Percentiles rank a stretch among this genome's conserved stretches.
Conservation (phyloP, 1,140 invertebrate genomes). For the Tribolium castaneum region DNA sequence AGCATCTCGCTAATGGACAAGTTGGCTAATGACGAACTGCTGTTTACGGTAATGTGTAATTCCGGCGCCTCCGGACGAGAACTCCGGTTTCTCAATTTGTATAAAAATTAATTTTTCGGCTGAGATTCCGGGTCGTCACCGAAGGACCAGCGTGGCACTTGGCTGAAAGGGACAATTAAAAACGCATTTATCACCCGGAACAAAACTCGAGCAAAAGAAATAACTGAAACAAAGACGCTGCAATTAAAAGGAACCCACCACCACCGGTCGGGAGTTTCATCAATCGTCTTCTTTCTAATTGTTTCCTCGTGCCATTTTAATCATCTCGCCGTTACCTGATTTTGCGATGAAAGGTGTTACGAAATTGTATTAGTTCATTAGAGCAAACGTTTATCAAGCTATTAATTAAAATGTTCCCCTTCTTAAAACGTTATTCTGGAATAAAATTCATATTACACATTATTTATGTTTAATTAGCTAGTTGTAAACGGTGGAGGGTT, state of each 20-base stretch:
- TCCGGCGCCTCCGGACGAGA: constrained; percentile 47
- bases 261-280: neutral
- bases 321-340: constrained; percentile 22
- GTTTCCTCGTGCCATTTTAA: constrained; percentile 24
- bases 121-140: constrained; percentile 1
- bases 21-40: constrained; percentile 57
- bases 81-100: constrained; percentile 16
- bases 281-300: constrained; percentile 22
- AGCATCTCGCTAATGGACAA: constrained; percentile 57
- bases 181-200: constrained; percentile 47
- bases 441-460: constrained; percentile 22
- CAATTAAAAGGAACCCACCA: constrained; percentile 37
- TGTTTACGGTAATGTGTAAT: constrained; percentile 58
- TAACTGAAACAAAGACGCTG: constrained; percentile 28
- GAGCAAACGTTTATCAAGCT: constrained; percentile 20
- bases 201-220: constrained; percentile 37
- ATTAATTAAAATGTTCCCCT: constrained; percentile 19
- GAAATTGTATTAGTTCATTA: constrained; percentile 22
- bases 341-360: constrained; percentile 12
- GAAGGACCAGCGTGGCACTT: neutral
- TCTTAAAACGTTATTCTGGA: neutral
- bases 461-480: constrained; percentile 29
- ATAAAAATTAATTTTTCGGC: constrained; percentile 14
- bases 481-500: neutral
- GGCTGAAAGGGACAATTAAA: constrained; percentile 45